phyloP scores from a whole-genome alignment of 2,888 invertebrate genomes.

The Holacanthella duospinosa region DNA sequence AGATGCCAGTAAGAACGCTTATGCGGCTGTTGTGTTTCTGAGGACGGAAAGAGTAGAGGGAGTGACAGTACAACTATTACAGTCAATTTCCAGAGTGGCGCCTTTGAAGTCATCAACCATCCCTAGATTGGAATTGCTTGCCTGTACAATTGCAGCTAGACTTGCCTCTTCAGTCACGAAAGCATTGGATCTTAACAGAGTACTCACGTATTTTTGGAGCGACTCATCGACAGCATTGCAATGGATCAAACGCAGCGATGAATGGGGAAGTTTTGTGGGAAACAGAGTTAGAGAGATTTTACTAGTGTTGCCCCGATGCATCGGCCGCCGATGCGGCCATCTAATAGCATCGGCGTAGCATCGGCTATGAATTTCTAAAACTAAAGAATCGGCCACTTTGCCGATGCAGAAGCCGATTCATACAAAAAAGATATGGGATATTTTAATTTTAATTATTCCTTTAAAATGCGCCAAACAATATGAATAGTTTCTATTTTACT shows the following conservation, averaged over 20 bases:
- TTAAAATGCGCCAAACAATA: too few relatives aligned
- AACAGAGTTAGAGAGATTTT: constrained; percentile 11
- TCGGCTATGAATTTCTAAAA: too few relatives aligned
- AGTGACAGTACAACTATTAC: not conserved
- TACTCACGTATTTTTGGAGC: constrained; percentile 2
- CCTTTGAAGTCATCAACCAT: not conserved
- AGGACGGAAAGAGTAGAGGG: not conserved
- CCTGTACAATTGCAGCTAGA: not conserved
- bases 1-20: not conserved
- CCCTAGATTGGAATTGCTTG: not conserved
- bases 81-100: not conserved
- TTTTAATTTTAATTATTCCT: too few relatives aligned
- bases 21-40: not conserved
- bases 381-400: too few relatives aligned
- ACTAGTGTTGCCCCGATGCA: too few relatives aligned
- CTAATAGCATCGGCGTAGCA: too few relatives aligned
- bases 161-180: not conserved
- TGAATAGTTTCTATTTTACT: too few relatives aligned
- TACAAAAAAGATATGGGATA: too few relatives aligned
- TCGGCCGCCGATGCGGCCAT: too few relatives aligned
- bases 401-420: too few relatives aligned
- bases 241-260: constrained; percentile 6
- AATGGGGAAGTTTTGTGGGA: constrained; percentile 15
- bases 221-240: constrained; percentile 10
- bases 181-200: not conserved